Conservation (phyloP, 2,797 vertebrate genomes). For the Sebastes kiyomatsui region DNA sequence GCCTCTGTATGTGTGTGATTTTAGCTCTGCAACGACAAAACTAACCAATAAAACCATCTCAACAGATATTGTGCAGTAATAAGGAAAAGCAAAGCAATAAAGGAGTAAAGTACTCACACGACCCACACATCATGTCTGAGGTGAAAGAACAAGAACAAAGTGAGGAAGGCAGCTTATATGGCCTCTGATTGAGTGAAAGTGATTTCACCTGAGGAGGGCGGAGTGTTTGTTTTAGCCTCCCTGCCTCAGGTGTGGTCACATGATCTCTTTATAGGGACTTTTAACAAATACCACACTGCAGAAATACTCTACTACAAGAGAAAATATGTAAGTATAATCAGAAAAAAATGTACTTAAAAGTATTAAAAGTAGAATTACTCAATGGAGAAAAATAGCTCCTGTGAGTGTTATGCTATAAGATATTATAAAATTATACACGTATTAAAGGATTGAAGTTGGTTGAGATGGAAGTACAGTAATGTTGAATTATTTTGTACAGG, state of each 20-base stretch:
- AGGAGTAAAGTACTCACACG: too few relatives aligned
- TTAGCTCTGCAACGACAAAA: too few relatives aligned
- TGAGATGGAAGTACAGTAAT: not conserved
- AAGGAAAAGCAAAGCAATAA: not conserved
- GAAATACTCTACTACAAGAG: not conserved
- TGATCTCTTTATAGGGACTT: not conserved
- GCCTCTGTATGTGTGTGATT: too few relatives aligned
- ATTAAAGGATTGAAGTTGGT: not conserved
- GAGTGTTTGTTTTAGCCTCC: not conserved
- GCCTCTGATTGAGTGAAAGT: not conserved
- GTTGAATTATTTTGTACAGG: too few relatives aligned
- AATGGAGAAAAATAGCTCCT: too few relatives aligned
- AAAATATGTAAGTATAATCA: not conserved
- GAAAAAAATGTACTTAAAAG: not conserved
- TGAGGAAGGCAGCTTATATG: fast-evolving
- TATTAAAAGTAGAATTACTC: not conserved
- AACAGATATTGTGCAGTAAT: not conserved
- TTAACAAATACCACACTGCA: not conserved
- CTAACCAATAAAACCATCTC: too few relatives aligned
- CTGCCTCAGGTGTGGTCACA: not conserved
- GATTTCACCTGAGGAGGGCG: not conserved
- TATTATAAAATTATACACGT: not conserved
- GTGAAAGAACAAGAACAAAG: not conserved
- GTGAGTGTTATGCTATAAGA: not conserved
- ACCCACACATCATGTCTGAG: too few relatives aligned